A percentile compares a stretch with the other conserved stretches of the same genome.
These are phyloP conservation scores for Notarius quadriscutis DNA, from an alignment of 2,113 vertebrate species.

Conservation along the genomic window DNA sequence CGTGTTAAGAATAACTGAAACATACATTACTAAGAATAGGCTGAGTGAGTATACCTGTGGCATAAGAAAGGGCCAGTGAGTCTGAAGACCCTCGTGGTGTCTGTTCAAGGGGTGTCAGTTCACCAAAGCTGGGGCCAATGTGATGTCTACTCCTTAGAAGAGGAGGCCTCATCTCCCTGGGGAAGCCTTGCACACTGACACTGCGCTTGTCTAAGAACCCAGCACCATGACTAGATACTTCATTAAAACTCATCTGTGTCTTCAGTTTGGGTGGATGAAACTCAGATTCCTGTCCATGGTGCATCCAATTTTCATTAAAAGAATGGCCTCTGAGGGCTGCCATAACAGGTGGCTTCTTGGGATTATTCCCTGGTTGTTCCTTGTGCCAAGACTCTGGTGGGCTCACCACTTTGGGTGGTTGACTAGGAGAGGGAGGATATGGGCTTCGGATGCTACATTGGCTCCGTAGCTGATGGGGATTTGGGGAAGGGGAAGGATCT, in stretches of 20 bases:
- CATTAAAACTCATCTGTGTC: constrained; percentile 89
- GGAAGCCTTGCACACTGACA: constrained; percentile 88
- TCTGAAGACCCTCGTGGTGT: constrained; percentile 93
- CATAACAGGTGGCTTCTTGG: constrained; percentile 84
- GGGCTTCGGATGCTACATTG: constrained; percentile 83
- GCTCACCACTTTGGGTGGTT: constrained; percentile 64
- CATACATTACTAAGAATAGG: constrained; percentile 46
- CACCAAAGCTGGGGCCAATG: constrained; percentile 89
- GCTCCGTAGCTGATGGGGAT: constrained; percentile 85
- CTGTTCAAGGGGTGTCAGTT: constrained; percentile 87
- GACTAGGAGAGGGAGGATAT: constrained; percentile 67
- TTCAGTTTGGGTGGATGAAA: constrained; percentile 85
- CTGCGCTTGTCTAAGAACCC: constrained; percentile 86
- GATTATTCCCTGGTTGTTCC: constrained; percentile 79
- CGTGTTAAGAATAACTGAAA: background rate
- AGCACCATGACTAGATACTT: constrained; percentile 78
- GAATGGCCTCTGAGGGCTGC: constrained; percentile 87
- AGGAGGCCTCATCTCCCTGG: constrained; percentile 68
- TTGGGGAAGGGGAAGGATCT: constrained; percentile 74
- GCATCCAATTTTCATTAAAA: constrained; percentile 85
- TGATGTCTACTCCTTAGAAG: constrained; percentile 88
- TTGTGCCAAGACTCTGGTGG: constrained; percentile 86
- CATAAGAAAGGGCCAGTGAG: constrained; percentile 86
- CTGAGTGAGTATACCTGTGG: constrained; percentile 77
- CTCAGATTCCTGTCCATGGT: constrained; percentile 81